Conservation (phyloP, 2,113 vertebrate genomes). For the Aviceda subcristata region DNA sequence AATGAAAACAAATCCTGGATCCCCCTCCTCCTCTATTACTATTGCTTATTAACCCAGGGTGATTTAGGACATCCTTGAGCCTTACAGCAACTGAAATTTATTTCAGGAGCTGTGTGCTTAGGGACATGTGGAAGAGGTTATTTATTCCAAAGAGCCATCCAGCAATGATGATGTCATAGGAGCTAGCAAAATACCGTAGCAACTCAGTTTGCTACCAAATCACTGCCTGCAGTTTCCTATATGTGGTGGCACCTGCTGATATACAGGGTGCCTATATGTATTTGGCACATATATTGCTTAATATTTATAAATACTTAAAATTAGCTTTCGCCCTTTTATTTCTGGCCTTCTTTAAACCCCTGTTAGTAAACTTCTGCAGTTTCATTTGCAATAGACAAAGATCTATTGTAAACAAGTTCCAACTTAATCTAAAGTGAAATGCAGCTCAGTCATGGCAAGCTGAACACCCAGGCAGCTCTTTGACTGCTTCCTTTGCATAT, state of each 20-base stretch:
- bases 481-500: background rate
- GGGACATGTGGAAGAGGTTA: slow-evolving; percentile 64
- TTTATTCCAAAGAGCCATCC: slow-evolving; percentile 43
- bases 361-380: background rate
- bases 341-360: background rate
- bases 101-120: slow-evolving; percentile 19
- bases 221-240: background rate
- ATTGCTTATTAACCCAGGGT: slow-evolving; percentile 51
- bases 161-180: slow-evolving; percentile 42
- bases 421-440: background rate
- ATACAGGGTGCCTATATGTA: background rate
- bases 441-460: background rate
- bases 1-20: slow-evolving; percentile 51
- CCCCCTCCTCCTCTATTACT: slow-evolving; percentile 18
- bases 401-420: background rate
- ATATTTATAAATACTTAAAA: slow-evolving; percentile 8
- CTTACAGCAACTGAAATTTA: slow-evolving; percentile 47
- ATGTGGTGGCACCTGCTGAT: slow-evolving; percentile 11
- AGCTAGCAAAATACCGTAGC: background rate
- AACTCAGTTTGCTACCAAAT: slow-evolving; percentile 18
- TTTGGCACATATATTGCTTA: background rate
- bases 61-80: slow-evolving; percentile 54
- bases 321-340: background rate
- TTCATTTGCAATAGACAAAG: background rate
- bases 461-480: background rate